Evolutionary conservation across 1,140 invertebrate species (phyloP).

Genomic region (Armadillidium nasatum): DNA sequence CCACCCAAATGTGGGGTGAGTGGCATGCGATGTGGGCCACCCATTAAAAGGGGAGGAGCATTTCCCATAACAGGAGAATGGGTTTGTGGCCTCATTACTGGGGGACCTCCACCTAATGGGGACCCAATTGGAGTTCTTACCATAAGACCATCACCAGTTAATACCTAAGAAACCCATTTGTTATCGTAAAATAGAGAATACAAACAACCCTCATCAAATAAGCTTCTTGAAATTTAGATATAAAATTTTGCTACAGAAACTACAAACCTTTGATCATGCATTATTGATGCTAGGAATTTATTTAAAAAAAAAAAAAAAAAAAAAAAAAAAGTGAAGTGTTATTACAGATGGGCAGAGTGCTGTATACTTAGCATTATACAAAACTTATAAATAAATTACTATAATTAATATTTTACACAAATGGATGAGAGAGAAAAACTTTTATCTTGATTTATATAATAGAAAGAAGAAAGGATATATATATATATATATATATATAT

Average conservation of each 20-base stretch:
- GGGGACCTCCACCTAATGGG: constrained; percentile 4
- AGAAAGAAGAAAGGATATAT: no score
- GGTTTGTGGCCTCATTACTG: neutral
- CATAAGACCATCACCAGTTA: constrained; percentile 7
- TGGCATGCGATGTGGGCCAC: constrained; percentile 53
- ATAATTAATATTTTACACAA: no score
- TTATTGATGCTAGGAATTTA: neutral
- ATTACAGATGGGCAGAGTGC: no score
- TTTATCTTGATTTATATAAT: no score
- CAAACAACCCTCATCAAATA: neutral
- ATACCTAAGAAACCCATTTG: neutral
- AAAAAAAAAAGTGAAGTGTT: no score
- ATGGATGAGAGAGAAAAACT: no score
- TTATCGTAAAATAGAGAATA: no score
- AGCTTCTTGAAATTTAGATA: neutral
- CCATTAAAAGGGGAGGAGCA: constrained; percentile 52
- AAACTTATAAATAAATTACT: no score
- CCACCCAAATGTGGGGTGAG: constrained; percentile 40
- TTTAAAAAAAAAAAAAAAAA: neutral
- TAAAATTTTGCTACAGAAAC: neutral
- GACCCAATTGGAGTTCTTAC: neutral
- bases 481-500: no score
- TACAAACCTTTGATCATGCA: neutral
- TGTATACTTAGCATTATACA: no score
- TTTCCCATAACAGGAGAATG: constrained; percentile 47